Conservation (phyloP, 2,113 vertebrate genomes). For the Anoplopoma fimbria region DNA sequence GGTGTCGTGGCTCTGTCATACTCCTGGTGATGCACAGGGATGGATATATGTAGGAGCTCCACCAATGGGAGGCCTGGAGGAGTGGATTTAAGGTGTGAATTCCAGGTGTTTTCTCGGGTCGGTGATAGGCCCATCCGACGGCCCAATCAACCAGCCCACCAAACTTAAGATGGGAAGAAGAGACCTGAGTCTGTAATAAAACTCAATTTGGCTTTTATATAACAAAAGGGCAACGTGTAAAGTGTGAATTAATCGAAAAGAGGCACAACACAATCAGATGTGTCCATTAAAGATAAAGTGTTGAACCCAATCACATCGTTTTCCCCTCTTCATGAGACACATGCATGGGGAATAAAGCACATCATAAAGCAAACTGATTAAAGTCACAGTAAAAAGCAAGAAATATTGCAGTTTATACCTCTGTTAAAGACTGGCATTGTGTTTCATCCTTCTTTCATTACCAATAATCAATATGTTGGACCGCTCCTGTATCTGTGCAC, state of each 20-base stretch:
- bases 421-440: not conserved
- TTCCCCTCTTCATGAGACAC: not conserved
- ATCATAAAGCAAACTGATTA: not conserved
- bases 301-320: not conserved
- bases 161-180: constrained; percentile 47
- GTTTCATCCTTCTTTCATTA: not conserved
- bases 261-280: not conserved
- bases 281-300: not conserved
- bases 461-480: not conserved
- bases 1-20: constrained; percentile 35
- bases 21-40: constrained; percentile 34
- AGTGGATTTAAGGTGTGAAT: constrained; percentile 85
- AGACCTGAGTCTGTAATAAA: constrained; percentile 19
- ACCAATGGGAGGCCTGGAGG: constrained; percentile 83
- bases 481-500: not conserved
- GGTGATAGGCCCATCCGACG: constrained; percentile 59
- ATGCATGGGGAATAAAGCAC: not conserved
- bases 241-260: not conserved
- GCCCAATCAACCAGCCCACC: constrained; percentile 54
- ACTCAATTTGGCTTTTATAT: not conserved
- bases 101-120: constrained; percentile 76
- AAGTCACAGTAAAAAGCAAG: not conserved
- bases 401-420: not conserved
- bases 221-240: not conserved
- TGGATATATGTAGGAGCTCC: constrained; percentile 74